Evolutionary conservation across 1,140 invertebrate species (phyloP).

Genomic region (Drosophila willistoni): DNA sequence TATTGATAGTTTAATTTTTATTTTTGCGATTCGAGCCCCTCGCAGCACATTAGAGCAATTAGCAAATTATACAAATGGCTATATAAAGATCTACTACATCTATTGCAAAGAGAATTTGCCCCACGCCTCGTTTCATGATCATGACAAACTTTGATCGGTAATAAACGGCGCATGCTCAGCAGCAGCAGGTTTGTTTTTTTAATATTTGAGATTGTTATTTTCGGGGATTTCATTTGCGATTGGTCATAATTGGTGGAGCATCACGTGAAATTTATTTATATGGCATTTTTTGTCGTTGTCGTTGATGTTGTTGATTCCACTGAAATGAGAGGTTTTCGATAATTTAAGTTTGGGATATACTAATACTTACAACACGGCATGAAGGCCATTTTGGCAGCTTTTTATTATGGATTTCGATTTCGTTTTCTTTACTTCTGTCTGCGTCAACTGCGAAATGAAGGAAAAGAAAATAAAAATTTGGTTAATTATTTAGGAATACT

Average conservation of each 20-base stretch:
- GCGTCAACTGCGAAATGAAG: conserved; percentile 55
- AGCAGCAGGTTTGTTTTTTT: conserved; percentile 20
- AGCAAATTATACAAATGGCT: conserved; percentile 16
- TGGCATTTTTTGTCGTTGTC: background rate
- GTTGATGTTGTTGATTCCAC: background rate
- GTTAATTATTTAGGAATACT: background rate
- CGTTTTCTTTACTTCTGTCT: conserved; percentile 28
- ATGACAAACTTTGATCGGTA: conserved; percentile 18
- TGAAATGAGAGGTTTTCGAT: conserved; percentile 24
- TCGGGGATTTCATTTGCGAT: conserved; percentile 41
- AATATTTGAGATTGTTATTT: conserved; percentile 47
- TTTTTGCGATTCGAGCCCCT: conserved; percentile 31
- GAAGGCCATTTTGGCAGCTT: conserved; percentile 70
- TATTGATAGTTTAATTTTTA: conserved; percentile 19
- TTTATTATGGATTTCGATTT: conserved; percentile 26
- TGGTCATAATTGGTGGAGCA: conserved; percentile 2
- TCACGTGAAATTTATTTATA: conserved; percentile 64
- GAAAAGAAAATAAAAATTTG: conserved; percentile 27
- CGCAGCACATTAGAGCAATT: conserved; percentile 49
- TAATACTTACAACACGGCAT: conserved; percentile 68
- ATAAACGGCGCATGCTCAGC: conserved; percentile 54
- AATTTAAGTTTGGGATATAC: conserved; percentile 32
- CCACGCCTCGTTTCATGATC: conserved; percentile 20
- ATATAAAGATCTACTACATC: conserved; percentile 23
- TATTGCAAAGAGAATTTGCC: conserved; percentile 3